Percentiles rank a stretch among this genome's conserved stretches.
These are phyloP conservation scores for Carassius gibelio DNA, from an alignment of 2,113 vertebrate species.

Conservation along the genomic window DNA sequence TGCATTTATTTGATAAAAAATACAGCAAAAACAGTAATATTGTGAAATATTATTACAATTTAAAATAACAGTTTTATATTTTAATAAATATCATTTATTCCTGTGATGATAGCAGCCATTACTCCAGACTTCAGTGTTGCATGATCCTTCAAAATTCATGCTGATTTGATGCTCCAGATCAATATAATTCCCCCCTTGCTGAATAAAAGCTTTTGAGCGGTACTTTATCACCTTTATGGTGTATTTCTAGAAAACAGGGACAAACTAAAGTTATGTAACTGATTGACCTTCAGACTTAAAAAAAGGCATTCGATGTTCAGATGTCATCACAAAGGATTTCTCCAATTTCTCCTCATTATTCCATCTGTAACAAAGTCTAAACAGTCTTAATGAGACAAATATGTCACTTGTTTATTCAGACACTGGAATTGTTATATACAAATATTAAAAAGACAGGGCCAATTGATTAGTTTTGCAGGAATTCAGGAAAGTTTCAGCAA, in stretches of 20 bases:
- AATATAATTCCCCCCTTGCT: too few relatives aligned
- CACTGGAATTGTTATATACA: not conserved
- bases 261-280: not conserved
- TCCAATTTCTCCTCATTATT: not conserved
- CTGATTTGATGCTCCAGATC: not conserved
- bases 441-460: not conserved
- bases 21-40: not conserved
- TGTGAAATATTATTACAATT: not conserved
- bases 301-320: not conserved
- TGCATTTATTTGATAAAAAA: not conserved
- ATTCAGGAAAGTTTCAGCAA: constrained; percentile 74
- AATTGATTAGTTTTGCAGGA: not conserved
- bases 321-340: not conserved
- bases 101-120: not conserved
- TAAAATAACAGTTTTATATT: not conserved
- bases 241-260: not conserved
- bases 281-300: not conserved
- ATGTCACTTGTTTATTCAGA: not conserved
- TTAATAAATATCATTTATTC: not conserved
- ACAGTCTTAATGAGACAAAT: not conserved
- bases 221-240: not conserved
- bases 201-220: too few relatives aligned
- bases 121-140: not conserved
- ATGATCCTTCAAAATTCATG: not conserved
- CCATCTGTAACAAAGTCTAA: not conserved